These are phyloP conservation scores for Arenaria interpres DNA, from an alignment of 2,113 vertebrate species.

Conservation along the genomic window DNA sequence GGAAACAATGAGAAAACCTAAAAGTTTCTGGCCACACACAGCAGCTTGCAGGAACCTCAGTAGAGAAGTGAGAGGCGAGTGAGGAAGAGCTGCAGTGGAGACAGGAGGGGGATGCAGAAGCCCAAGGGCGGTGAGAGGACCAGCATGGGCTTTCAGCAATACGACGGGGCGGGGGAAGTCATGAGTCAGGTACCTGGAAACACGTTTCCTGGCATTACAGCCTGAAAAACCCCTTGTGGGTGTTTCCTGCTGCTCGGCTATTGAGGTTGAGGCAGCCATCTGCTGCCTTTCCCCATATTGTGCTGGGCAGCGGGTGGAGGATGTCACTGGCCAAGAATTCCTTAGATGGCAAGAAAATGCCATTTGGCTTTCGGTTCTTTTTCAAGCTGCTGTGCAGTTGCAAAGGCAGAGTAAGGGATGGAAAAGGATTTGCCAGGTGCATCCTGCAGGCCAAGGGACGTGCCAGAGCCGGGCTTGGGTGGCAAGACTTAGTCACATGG, in stretches of 20 bases:
- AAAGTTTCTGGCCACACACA: neutral
- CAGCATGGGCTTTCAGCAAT: neutral
- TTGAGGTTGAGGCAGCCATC: neutral
- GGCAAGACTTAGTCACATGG: neutral
- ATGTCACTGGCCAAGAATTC: neutral
- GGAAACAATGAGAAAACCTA: neutral
- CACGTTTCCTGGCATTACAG: neutral
- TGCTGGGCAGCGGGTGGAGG: neutral
- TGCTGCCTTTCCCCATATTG: conserved; percentile 8
- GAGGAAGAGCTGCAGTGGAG: neutral
- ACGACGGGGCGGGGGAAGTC: neutral
- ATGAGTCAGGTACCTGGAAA: neutral
- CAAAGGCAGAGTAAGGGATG: neutral
- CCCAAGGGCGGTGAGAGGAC: neutral
- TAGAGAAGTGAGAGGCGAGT: neutral
- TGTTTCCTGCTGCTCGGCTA: neutral
- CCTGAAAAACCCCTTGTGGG: neutral
- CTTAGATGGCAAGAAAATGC: neutral
- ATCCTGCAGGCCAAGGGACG: neutral
- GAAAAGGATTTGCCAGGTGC: neutral
- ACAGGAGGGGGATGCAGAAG: neutral
- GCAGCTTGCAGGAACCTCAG: neutral
- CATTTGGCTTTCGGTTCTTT: neutral
- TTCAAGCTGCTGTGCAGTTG: neutral
- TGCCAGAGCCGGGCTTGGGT: neutral